These are phyloP conservation scores for Cavia aperea DNA, from an alignment of 2,113 vertebrate genomes.

Conservation along the genomic window DNA sequence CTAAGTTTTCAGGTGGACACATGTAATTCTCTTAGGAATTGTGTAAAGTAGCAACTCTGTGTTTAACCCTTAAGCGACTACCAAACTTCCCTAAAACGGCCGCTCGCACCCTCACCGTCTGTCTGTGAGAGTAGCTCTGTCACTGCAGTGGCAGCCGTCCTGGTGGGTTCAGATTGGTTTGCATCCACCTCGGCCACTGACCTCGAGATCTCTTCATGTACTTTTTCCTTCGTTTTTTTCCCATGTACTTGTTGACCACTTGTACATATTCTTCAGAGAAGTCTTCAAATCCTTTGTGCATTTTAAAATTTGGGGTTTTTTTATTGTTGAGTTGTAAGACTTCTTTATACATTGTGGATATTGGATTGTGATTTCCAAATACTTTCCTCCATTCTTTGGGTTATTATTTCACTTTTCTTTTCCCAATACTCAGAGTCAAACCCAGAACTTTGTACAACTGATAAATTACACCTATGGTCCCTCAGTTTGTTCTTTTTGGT, in stretches of 20 bases:
- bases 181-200: not conserved
- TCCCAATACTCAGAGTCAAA: not conserved
- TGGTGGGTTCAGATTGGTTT: not conserved
- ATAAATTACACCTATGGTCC: not conserved
- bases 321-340: not conserved
- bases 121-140: not conserved
- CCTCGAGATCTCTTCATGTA: not conserved
- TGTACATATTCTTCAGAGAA: not conserved
- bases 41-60: not conserved
- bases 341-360: not conserved
- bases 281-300: not conserved
- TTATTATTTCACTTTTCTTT: not conserved
- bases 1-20: not conserved
- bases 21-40: not conserved
- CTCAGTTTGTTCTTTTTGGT: constrained; percentile 15
- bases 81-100: not conserved
- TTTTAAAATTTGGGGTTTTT: constrained; percentile 16
- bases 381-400: not conserved
- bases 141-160: not conserved
- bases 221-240: not conserved
- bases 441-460: not conserved
- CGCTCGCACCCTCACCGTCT: not conserved
- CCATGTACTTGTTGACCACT: not conserved
- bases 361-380: not conserved
- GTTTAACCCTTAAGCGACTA: not conserved